Percentiles rank a stretch among this genome's conserved stretches.
Evolutionary conservation across 2,113 vertebrate species (phyloP).

Genomic region (Alaudala cheleensis): DNA sequence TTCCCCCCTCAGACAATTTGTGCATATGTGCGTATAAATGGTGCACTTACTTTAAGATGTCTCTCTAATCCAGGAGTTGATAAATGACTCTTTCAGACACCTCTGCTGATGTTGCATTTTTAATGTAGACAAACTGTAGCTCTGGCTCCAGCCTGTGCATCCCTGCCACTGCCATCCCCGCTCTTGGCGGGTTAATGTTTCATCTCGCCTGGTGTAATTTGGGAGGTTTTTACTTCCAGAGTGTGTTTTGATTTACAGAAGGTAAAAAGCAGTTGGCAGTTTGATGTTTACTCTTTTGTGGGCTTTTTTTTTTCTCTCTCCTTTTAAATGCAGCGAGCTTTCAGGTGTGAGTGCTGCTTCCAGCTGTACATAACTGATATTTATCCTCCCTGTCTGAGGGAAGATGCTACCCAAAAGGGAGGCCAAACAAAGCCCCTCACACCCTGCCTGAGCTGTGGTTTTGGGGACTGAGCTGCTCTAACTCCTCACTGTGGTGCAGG

Average conservation of each 20-base stretch:
- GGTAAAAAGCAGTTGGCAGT: constrained; percentile 36
- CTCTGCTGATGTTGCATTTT: constrained; percentile 59
- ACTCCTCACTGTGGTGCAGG: background rate
- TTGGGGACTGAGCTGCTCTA: background rate
- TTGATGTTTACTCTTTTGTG: constrained; percentile 30
- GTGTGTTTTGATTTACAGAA: constrained; percentile 47
- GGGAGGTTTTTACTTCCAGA: constrained; percentile 40
- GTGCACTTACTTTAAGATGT: constrained; percentile 40
- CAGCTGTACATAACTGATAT: background rate
- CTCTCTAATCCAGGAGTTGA: constrained; percentile 43
- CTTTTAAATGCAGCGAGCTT: background rate
- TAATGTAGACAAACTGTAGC: constrained; percentile 37
- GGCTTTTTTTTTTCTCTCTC: background rate
- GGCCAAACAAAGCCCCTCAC: background rate
- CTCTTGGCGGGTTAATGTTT: constrained; percentile 1
- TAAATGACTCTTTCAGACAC: constrained; percentile 27
- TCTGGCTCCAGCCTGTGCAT: background rate
- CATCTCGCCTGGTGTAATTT: constrained; percentile 6
- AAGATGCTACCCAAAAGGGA: background rate
- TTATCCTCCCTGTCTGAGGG: background rate
- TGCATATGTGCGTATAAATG: constrained; percentile 16
- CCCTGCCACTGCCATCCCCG: background rate
- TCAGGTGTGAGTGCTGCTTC: background rate
- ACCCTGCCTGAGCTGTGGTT: background rate
- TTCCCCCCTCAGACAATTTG: constrained; percentile 1